A percentile compares a stretch with the other conserved stretches of the same genome.
Evolutionary conservation across 2,888 invertebrate genomes (phyloP).

Genomic region (Diaphora mendica): DNA sequence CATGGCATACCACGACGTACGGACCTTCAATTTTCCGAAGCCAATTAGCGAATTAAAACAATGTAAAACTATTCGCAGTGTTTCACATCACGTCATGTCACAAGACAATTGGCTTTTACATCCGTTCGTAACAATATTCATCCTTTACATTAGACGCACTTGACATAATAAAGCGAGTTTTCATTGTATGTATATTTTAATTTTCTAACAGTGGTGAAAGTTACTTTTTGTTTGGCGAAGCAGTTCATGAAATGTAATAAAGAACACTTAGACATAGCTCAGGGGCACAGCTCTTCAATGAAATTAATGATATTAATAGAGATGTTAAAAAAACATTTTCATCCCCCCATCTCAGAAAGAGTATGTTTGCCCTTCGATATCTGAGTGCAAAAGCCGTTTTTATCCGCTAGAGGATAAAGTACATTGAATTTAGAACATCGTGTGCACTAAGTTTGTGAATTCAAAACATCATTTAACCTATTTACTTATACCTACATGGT

Average conservation of each 20-base stretch:
- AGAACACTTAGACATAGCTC: too few species aligned
- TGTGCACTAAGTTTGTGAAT: too few species aligned
- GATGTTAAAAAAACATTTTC: too few species aligned
- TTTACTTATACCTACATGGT: too few species aligned
- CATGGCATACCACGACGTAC: conserved; percentile 35
- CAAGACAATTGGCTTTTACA: conserved; percentile 60
- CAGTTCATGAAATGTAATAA: neutral
- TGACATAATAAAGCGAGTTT: conserved; percentile 54
- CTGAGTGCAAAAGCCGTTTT: too few species aligned
- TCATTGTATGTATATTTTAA: conserved; percentile 58
- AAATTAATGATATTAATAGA: too few species aligned
- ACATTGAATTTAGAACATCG: too few species aligned
- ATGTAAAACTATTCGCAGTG: conserved; percentile 58
- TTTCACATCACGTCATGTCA: conserved; percentile 58
- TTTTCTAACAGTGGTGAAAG: conserved; percentile 51
- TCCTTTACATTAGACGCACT: conserved; percentile 56
- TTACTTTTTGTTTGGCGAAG: conserved; percentile 11
- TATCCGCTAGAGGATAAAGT: too few species aligned
- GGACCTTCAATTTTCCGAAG: conserved; percentile 51
- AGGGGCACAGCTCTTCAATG: too few species aligned
- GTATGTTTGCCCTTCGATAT: too few species aligned
- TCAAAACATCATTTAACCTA: too few species aligned
- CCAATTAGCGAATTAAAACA: conserved; percentile 60
- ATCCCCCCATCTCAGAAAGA: too few species aligned
- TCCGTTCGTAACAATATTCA: conserved; percentile 48